Conservation (phyloP, 2,797 vertebrate species). For the Cephalopachus bancanus region DNA sequence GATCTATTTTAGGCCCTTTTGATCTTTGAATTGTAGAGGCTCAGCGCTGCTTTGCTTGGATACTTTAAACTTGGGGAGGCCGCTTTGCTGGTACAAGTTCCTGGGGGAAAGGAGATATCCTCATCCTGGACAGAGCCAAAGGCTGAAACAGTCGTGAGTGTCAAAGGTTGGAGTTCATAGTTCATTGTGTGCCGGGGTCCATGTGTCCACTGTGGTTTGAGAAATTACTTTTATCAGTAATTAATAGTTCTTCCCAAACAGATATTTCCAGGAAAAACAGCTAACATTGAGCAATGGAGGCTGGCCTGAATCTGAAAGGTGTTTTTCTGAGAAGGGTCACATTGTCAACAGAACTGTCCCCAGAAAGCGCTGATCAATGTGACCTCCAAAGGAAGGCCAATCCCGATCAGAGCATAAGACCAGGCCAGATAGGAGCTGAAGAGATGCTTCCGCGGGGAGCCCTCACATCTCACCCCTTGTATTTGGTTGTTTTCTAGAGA, state of each 20-base stretch:
- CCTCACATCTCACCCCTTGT: neutral
- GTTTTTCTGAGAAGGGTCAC: slow-evolving; percentile 76
- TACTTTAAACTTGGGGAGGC: neutral
- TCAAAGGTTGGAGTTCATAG: neutral
- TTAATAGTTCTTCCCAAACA: neutral
- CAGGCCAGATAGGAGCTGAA: neutral
- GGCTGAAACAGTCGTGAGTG: neutral
- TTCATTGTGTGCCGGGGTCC: neutral
- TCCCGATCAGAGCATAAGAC: neutral
- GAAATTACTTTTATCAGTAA: slow-evolving; percentile 49
- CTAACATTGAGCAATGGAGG: slow-evolving; percentile 64
- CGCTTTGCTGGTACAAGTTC: neutral
- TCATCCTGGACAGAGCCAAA: neutral
- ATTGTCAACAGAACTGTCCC: slow-evolving; percentile 55
- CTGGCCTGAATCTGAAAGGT: slow-evolving; percentile 51
- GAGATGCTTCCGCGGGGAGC: neutral
- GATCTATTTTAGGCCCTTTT: slow-evolving; percentile 51
- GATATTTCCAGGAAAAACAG: slow-evolving; percentile 66
- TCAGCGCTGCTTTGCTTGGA: neutral
- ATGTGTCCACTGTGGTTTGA: neutral
- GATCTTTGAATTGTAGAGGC: slow-evolving; percentile 33
- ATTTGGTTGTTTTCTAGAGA: neutral
- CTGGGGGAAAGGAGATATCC: neutral
- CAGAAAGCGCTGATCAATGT: slow-evolving; percentile 48
- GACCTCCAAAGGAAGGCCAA: neutral